Conservation (phyloP, 2,113 vertebrate genomes). For the Leuciscus idus region DNA sequence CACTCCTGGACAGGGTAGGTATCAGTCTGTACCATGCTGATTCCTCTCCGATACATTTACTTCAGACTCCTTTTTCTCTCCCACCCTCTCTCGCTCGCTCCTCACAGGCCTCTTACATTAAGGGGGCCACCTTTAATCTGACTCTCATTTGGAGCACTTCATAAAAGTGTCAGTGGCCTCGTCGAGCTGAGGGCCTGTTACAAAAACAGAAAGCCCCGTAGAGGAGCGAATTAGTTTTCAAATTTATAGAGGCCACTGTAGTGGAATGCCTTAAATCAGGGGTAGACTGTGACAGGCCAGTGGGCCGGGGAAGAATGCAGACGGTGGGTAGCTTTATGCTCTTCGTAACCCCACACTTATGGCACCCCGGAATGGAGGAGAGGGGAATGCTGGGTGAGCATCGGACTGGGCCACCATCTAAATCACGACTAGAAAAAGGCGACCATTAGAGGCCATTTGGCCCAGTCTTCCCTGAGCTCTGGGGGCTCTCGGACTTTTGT, state of each 20-base stretch:
- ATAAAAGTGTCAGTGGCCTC: slow-evolving; percentile 93
- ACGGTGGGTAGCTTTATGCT: slow-evolving; percentile 83
- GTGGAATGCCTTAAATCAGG: slow-evolving; percentile 90
- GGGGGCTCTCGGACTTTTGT: slow-evolving; percentile 89
- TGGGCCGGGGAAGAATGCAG: slow-evolving; percentile 77
- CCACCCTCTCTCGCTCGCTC: slow-evolving; percentile 2
- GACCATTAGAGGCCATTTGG: slow-evolving; percentile 91
- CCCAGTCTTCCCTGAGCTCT: slow-evolving; percentile 83
- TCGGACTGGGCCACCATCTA: slow-evolving; percentile 84
- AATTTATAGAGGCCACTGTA: slow-evolving; percentile 91
- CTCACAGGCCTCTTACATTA: slow-evolving; percentile 34
- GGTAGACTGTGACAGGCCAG: slow-evolving; percentile 86
- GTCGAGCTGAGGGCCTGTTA: slow-evolving; percentile 87
- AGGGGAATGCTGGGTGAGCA: slow-evolving; percentile 64
- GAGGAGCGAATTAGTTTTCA: slow-evolving; percentile 90
- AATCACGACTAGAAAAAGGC: slow-evolving; percentile 93
- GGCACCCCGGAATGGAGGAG: slow-evolving; percentile 80
- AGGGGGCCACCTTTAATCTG: slow-evolving; percentile 86
- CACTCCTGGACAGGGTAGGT: slow-evolving; percentile 80
- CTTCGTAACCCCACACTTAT: slow-evolving; percentile 85
- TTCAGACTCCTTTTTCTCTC: slow-evolving; percentile 66
- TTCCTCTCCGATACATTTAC: slow-evolving; percentile 82
- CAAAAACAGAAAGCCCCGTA: slow-evolving; percentile 89
- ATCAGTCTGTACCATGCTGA: slow-evolving; percentile 87
- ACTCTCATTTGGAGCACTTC: slow-evolving; percentile 98